Evolutionary conservation across 2,113 vertebrate genomes (phyloP).

Genomic region (Myrmophylax atrothorax): DNA sequence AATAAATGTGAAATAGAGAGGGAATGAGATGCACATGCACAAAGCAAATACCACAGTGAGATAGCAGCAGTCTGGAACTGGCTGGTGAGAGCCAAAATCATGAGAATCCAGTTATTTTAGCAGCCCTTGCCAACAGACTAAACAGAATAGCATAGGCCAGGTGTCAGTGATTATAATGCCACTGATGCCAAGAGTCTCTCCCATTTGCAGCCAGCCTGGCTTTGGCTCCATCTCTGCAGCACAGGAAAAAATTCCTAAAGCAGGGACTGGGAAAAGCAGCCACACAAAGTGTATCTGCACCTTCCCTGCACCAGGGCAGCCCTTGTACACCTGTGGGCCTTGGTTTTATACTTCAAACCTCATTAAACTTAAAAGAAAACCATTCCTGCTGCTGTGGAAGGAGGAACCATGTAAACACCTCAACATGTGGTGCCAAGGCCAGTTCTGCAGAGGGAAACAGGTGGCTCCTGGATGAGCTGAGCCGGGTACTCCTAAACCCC

Average conservation of each 20-base stretch:
- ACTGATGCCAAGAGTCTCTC: slow-evolving; percentile 20
- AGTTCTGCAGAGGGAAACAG: not conserved
- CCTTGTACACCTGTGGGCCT: rapidly evolving
- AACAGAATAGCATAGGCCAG: slow-evolving; percentile 13
- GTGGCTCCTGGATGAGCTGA: not conserved
- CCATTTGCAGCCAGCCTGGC: not conserved
- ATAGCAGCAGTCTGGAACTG: slow-evolving; percentile 1
- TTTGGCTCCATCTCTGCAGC: not conserved
- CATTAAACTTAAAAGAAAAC: rapidly evolving
- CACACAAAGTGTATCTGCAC: not conserved
- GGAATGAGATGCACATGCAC: not conserved
- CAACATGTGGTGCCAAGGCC: not conserved
- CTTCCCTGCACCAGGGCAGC: not conserved
- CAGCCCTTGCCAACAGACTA: slow-evolving; percentile 37
- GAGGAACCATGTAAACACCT: not conserved
- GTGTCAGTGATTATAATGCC: slow-evolving; percentile 44
- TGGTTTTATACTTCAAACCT: rapidly evolving
- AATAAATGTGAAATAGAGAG: not conserved
- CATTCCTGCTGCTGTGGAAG: not conserved
- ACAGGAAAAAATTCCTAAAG: not conserved
- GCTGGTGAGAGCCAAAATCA: slow-evolving; percentile 14
- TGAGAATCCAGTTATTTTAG: slow-evolving; percentile 25
- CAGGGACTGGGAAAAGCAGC: not conserved
- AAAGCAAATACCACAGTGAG: not conserved
- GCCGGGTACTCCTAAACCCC: not conserved